phyloP scores from a whole-genome alignment of 1,140 invertebrate genomes.

The Zaprionus gabonicus region DNA sequence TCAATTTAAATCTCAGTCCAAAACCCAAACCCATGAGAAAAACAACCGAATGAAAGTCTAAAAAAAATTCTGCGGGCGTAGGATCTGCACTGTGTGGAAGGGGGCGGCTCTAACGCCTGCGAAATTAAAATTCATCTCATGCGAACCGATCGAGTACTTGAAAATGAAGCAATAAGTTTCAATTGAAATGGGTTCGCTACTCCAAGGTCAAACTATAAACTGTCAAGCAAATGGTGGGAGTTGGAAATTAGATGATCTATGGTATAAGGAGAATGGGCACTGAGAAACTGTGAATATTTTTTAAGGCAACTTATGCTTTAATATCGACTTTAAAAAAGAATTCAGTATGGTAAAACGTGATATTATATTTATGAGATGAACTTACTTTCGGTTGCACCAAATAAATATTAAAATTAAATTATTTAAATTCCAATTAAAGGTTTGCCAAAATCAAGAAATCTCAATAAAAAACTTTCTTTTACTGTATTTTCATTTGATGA shows the following conservation, averaged over 20 bases:
- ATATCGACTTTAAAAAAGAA: too few relatives aligned
- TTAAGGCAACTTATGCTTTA: too few relatives aligned
- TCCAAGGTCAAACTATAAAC: conserved; percentile 50
- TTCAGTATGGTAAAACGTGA: too few relatives aligned
- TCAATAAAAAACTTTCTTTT: too few relatives aligned
- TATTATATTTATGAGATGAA: too few relatives aligned
- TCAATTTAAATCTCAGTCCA: conserved; percentile 79
- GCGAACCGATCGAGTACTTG: conserved; percentile 42
- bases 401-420: too few relatives aligned
- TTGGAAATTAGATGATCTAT: background rate
- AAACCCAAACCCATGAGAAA: conserved; percentile 66
- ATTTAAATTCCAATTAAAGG: too few relatives aligned
- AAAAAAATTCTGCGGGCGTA: conserved; percentile 80
- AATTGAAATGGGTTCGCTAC: conserved; percentile 53
- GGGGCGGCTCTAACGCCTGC: conserved; percentile 37
- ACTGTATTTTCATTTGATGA: too few relatives aligned
- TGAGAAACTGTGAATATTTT: background rate
- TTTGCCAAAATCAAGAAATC: too few relatives aligned
- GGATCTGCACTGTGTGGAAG: conserved; percentile 60
- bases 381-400: too few relatives aligned
- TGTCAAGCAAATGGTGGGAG: background rate
- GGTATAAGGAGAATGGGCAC: background rate
- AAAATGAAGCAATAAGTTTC: conserved; percentile 74
- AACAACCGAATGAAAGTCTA: conserved; percentile 46
- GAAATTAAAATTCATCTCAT: conserved; percentile 20